phyloP scores from a whole-genome alignment of 2,888 invertebrate genomes.

The Schizotus pectinicornis region DNA sequence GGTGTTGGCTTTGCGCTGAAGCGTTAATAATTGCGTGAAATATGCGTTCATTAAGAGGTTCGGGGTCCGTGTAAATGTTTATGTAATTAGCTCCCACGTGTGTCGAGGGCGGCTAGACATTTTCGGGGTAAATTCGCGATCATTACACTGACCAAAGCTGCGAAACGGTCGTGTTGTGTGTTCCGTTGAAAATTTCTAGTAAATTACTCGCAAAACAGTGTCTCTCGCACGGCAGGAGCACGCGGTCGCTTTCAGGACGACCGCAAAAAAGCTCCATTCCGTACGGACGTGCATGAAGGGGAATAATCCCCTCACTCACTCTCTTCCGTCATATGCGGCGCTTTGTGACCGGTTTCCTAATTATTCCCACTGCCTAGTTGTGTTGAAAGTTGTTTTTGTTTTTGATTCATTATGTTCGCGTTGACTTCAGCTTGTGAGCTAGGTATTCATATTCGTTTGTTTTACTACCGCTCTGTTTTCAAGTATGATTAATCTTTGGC shows the following conservation, averaged over 20 bases:
- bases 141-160: not conserved
- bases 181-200: conserved; percentile 10
- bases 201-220: conserved; percentile 7
- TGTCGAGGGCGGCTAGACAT: not conserved
- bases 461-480: conserved; percentile 20
- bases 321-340: too few relatives aligned
- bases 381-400: conserved; percentile 24
- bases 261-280: not conserved
- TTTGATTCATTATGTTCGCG: conserved; percentile 26
- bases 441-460: conserved; percentile 25
- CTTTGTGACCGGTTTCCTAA: conserved; percentile 5
- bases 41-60: conserved; percentile 29
- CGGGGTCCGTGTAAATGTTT: conserved; percentile 30
- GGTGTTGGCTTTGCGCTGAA: conserved; percentile 3
- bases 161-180: not conserved
- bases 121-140: too few relatives aligned
- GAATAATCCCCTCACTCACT: not conserved
- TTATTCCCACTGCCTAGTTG: conserved; percentile 18
- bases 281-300: not conserved
- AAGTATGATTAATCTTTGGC: conserved; percentile 24
- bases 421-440: conserved; percentile 19
- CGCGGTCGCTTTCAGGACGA: not conserved
- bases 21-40: conserved; percentile 29
- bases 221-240: not conserved
- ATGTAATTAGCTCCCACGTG: conserved; percentile 27